Conservation (phyloP, 2,888 invertebrate species). For the Pterostichus niger region DNA sequence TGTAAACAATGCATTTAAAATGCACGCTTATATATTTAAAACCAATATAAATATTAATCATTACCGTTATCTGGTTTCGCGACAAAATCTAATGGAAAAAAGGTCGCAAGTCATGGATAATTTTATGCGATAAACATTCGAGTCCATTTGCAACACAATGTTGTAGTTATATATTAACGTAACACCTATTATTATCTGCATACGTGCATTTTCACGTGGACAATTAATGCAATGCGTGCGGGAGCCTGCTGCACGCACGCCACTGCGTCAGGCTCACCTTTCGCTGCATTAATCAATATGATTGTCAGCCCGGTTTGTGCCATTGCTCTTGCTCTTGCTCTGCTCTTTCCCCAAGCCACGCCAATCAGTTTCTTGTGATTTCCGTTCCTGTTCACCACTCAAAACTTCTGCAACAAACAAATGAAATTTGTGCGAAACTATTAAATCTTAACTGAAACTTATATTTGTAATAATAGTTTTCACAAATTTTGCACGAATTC, state of each 20-base stretch:
- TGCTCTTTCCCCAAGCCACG: not conserved
- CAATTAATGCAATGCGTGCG: constrained; percentile 51
- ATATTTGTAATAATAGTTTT: no score
- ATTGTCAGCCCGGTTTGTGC: no score
- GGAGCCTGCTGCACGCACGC: not conserved
- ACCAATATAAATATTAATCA: constrained; percentile 59
- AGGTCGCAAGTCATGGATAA: constrained; percentile 43
- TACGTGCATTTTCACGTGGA: constrained; percentile 42
- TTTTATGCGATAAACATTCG: constrained; percentile 34
- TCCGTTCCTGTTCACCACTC: no score
- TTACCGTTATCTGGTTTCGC: constrained; percentile 27
- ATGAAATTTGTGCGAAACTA: no score
- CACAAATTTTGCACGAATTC: no score
- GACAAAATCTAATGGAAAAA: constrained; percentile 58
- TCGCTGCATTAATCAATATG: constrained; percentile 29
- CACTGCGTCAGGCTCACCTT: not conserved
- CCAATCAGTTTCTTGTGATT: not conserved
- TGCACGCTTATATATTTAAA: constrained; percentile 49
- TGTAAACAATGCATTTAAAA: constrained; percentile 42
- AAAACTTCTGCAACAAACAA: no score
- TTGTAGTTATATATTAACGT: constrained; percentile 55
- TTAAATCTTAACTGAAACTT: no score
- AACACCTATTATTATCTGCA: constrained; percentile 53
- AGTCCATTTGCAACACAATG: constrained; percentile 59
- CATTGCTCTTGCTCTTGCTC: not conserved